These are phyloP conservation scores for Laupala kohalensis DNA, from an alignment of 1,140 invertebrate genomes.

Conservation along the genomic window DNA sequence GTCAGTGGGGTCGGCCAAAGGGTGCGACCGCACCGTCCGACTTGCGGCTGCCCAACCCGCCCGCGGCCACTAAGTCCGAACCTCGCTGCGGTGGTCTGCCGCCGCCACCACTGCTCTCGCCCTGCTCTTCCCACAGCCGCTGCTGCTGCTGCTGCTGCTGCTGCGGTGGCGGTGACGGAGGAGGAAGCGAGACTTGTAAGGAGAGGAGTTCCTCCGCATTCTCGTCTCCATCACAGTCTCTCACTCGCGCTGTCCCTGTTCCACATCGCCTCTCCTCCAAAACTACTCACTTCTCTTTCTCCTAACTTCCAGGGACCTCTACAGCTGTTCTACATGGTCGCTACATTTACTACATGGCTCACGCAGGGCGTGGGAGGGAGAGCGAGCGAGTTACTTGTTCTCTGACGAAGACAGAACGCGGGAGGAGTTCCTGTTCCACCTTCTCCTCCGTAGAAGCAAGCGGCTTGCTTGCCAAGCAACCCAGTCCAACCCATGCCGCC, in stretches of 20 bases:
- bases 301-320: slow-evolving; percentile 9
- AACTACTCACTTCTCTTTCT: not conserved
- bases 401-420: not conserved
- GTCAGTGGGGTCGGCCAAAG: no score
- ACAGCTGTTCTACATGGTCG: slow-evolving; percentile 15
- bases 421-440: not conserved
- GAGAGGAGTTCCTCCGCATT: not conserved
- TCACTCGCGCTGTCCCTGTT: not conserved
- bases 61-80: not conserved
- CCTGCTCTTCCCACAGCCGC: not conserved
- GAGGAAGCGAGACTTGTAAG: no score
- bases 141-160: no score
- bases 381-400: not conserved
- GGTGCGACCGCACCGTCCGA: not conserved
- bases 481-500: not conserved
- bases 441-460: not conserved
- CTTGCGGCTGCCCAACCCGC: not conserved
- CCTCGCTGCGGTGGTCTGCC: not conserved
- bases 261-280: not conserved
- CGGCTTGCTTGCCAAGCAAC: not conserved
- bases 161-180: not conserved
- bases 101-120: no score
- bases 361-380: not conserved
- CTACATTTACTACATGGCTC: slow-evolving; percentile 11
- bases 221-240: not conserved